Conservation (phyloP, 2,113 vertebrate species). For the Odocoileus hemionus region DNA sequence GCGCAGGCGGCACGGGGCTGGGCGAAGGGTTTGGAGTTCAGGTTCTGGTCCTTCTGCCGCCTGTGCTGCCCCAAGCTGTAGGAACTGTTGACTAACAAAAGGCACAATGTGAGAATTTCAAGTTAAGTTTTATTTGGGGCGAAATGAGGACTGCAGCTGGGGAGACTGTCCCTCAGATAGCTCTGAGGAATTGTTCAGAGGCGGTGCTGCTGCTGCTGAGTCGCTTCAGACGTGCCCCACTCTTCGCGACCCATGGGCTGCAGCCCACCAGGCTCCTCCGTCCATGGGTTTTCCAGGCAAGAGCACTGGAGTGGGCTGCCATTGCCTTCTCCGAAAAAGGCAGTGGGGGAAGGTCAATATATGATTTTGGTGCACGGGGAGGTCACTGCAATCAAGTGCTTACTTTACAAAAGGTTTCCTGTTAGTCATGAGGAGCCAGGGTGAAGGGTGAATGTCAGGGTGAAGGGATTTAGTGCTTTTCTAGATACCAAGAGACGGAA, state of each 20-base stretch:
- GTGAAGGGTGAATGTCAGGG: background rate
- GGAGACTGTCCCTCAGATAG: background rate
- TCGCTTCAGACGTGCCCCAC: too few relatives aligned
- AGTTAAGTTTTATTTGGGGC: background rate
- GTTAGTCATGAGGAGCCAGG: background rate
- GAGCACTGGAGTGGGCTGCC: too few relatives aligned
- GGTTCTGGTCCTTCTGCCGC: rapidly evolving
- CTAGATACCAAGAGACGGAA: background rate
- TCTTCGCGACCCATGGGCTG: too few relatives aligned
- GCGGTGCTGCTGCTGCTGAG: too few relatives aligned
- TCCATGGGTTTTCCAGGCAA: too few relatives aligned
- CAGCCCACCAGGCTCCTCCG: too few relatives aligned
- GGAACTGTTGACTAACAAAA: background rate
- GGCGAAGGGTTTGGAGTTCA: rapidly evolving
- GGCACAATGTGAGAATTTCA: background rate
- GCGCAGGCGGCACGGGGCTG: rapidly evolving
- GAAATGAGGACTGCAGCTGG: background rate
- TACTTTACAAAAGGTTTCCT: background rate
- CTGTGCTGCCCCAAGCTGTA: background rate
- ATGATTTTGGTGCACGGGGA: background rate
- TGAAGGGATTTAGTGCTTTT: background rate
- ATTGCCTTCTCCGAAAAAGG: background rate
- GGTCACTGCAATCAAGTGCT: background rate
- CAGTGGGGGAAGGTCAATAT: background rate
- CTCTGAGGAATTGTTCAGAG: background rate